Conservation (phyloP, 2,888 invertebrate species). For the Cephus sareptanus region DNA sequence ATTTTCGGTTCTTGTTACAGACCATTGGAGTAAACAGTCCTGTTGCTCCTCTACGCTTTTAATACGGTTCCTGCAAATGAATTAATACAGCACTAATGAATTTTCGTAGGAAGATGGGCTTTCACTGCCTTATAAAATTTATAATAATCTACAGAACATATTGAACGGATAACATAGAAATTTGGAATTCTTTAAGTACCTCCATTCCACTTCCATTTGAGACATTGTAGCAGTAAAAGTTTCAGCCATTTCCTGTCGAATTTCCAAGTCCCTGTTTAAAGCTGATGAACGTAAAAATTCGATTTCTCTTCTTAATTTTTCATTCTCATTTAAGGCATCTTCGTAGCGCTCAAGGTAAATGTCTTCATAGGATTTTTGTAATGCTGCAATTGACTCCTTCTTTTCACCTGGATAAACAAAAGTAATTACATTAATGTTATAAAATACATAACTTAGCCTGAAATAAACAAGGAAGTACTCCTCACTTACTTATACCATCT, state of each 20-base stretch:
- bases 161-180: neutral
- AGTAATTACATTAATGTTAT: neutral
- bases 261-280: conserved; percentile 50
- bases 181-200: conserved; percentile 31
- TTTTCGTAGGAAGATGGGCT: too few species aligned
- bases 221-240: conserved; percentile 51
- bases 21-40: conserved; percentile 51
- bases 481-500: conserved; percentile 18
- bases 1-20: conserved; percentile 46
- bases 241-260: conserved; percentile 55
- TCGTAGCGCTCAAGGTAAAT: conserved; percentile 46
- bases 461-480: conserved; percentile 5
- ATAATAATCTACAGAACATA: too few species aligned
- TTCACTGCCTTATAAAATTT: neutral
- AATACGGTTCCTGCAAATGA: conserved; percentile 42
- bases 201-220: conserved; percentile 52
- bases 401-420: conserved; percentile 6
- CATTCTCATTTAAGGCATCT: conserved; percentile 49
- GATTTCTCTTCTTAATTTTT: conserved; percentile 49
- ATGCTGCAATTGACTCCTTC: conserved; percentile 9
- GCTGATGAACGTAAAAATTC: conserved; percentile 42
- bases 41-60: conserved; percentile 51
- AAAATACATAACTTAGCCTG: neutral
- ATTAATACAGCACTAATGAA: neutral
- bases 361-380: neutral